Evolutionary conservation across 2,113 vertebrate species (phyloP), one percentile per base, ranked within the genome.

Genomic region (Lepus timidus): DNA sequence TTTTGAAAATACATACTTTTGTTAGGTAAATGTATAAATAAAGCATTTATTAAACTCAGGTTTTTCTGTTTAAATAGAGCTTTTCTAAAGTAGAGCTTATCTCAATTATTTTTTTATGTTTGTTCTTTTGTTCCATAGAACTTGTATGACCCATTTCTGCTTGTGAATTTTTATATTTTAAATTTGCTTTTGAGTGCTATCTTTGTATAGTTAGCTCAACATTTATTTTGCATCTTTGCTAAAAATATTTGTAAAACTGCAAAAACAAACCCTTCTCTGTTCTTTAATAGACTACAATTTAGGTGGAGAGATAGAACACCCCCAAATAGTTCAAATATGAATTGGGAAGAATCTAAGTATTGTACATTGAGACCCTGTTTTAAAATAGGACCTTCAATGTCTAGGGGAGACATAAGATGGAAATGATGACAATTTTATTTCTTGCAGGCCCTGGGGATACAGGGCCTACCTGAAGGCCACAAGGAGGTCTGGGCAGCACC

Each of bases 1-100:
- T 94, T 96, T 90, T 52, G 36, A 79, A 92, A 91, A 92, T 88
- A 52, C 92, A n/a, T 75, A 67, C 27, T 79, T 96, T 79, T 95
- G 44, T 93, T 94, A 90, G 33, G 29, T 85, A 93, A 81, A 90
- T 92, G 0, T 61, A 65, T 74, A 74, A 86, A 88, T 73, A 85
- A 31, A 81, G 74, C 62, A 83, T 78, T 94, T 91, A 10, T 88
- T 75, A 67, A 61, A 52, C 88, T 74, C 71, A 76, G 61, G 83
- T 16, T 90, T 96, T 94, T 58, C 67, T 96, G 62, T 90, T 96
- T 96, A 64, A 25, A 51, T 61, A n/a, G 76, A 58, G 4, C 11
- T 93, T 95, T 95, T 67, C 75, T 93, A 75, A 92, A 80, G 52
- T 51, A 84, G 25, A 83, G 14, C 14, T 75, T 39, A 64, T 84